Evolutionary conservation across 2,113 vertebrate genomes (phyloP).

Genomic region (Solea solea): DNA sequence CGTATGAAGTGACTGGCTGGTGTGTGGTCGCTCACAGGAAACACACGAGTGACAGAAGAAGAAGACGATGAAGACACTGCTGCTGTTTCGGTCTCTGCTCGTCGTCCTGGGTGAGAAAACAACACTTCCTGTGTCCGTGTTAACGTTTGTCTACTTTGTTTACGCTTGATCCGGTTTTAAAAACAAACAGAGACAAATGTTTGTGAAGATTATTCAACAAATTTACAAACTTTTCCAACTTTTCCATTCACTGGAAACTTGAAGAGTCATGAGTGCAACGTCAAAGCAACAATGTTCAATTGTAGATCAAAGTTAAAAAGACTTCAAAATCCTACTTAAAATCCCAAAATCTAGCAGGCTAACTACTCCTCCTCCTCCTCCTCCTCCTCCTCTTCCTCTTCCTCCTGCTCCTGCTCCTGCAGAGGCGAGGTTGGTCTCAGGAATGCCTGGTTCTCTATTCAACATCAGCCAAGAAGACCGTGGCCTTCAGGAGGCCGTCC

Average conservation of each 20-base stretch:
- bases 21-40: slow-evolving; percentile 43
- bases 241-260: too few relatives aligned
- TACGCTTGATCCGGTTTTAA: too few relatives aligned
- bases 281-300: too few relatives aligned
- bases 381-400: too few relatives aligned
- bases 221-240: background rate
- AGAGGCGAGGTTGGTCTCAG: background rate
- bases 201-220: background rate
- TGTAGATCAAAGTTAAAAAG: too few relatives aligned
- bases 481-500: slow-evolving; percentile 57
- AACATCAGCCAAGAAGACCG: slow-evolving; percentile 70
- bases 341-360: too few relatives aligned
- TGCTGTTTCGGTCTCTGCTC: slow-evolving; percentile 24
- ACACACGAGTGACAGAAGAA: background rate
- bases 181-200: background rate
- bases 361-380: too few relatives aligned
- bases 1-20: background rate
- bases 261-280: too few relatives aligned
- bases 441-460: slow-evolving; percentile 59
- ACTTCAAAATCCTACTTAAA: too few relatives aligned
- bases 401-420: background rate
- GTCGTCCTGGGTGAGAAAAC: slow-evolving; percentile 32
- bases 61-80: slow-evolving; percentile 15
- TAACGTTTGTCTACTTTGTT: background rate
- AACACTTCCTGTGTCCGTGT: background rate